Percentiles rank a stretch among this genome's conserved stretches.
phyloP scores from a whole-genome alignment of 2,797 vertebrate species.

The Lagodon rhomboides region DNA sequence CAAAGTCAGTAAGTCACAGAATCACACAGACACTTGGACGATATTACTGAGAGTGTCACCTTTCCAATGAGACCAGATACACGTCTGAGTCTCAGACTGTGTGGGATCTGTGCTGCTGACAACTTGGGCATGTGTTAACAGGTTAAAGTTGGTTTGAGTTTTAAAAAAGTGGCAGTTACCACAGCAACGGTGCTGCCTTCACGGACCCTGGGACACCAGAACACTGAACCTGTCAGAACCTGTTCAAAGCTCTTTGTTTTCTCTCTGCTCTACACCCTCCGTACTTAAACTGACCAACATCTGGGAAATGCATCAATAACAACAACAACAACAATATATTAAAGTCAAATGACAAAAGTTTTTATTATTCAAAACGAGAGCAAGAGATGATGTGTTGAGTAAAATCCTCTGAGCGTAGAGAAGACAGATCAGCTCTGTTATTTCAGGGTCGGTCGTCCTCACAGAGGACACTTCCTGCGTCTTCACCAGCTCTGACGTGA shows the following conservation, averaged over 20 bases:
- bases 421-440: background rate
- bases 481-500: conserved; percentile 56
- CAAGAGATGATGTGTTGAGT: conserved; percentile 74
- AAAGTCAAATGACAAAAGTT: background rate
- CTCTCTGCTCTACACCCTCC: too few species aligned
- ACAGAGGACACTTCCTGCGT: conserved; percentile 67
- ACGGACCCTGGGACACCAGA: background rate
- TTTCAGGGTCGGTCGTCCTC: conserved; percentile 38
- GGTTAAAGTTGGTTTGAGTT: background rate
- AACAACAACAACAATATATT: too few species aligned
- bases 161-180: conserved; percentile 4
- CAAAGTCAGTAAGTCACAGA: too few species aligned
- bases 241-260: background rate
- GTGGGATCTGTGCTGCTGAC: too few species aligned
- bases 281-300: background rate
- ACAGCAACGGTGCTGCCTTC: conserved; percentile 43
- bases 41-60: too few species aligned
- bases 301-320: background rate
- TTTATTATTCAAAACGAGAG: conserved; percentile 51
- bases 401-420: conserved; percentile 8
- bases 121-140: too few species aligned
- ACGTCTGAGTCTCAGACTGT: too few species aligned
- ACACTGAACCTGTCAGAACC: rapidly evolving
- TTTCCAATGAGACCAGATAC: too few species aligned
- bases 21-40: too few species aligned